Conservation (phyloP, 2,113 vertebrate species). For the Gopherus evgoodei region DNA sequence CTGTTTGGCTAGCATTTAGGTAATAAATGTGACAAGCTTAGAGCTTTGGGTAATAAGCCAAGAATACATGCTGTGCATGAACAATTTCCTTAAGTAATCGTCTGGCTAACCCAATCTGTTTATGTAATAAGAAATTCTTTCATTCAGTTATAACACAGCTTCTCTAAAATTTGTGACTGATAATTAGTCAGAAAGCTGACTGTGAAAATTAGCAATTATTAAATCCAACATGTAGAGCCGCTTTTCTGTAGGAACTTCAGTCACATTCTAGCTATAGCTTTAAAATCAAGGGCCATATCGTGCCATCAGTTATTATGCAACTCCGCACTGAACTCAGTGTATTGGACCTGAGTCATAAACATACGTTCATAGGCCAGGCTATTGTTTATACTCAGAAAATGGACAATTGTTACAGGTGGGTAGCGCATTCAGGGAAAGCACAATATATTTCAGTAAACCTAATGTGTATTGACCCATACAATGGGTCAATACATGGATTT, state of each 20-base stretch:
- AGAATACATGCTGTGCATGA: neutral
- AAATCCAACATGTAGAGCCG: neutral
- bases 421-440: neutral
- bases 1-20: neutral
- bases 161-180: neutral
- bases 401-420: neutral
- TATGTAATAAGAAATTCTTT: neutral
- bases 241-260: neutral
- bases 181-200: neutral
- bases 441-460: neutral
- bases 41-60: accelerated
- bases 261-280: neutral
- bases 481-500: neutral
- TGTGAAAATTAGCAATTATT: neutral
- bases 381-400: neutral
- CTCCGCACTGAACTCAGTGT: neutral
- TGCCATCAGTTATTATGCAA: neutral
- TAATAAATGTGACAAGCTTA: accelerated
- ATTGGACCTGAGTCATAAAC: neutral
- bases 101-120: neutral
- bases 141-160: neutral
- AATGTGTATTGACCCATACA: neutral
- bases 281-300: neutral
- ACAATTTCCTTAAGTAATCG: neutral
- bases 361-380: neutral